These are phyloP conservation scores for Drosophila varians DNA, from an alignment of 1,140 invertebrate genomes.

Conservation along the genomic window DNA sequence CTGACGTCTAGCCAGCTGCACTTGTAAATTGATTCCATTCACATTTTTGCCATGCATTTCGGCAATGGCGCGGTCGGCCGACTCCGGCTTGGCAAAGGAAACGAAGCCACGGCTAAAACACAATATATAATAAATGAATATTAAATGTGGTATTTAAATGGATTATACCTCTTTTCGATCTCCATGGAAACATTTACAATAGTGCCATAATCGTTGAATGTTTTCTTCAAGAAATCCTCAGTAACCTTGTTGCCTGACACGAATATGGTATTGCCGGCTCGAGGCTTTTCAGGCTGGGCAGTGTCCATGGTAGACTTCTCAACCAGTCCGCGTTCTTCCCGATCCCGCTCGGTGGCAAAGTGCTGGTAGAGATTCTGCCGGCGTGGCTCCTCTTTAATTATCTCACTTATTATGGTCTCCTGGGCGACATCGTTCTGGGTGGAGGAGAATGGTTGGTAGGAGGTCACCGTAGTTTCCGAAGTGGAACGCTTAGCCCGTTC, in stretches of 20 bases:
- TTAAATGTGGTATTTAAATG: not conserved
- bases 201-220: slow-evolving; percentile 90
- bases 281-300: slow-evolving; percentile 86
- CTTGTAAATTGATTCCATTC: slow-evolving; percentile 90
- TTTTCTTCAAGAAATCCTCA: slow-evolving; percentile 92
- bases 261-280: slow-evolving; percentile 93
- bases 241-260: slow-evolving; percentile 92
- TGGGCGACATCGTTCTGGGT: slow-evolving; percentile 86
- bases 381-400: slow-evolving; percentile 80
- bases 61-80: slow-evolving; percentile 93
- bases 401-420: slow-evolving; percentile 82
- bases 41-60: slow-evolving; percentile 94
- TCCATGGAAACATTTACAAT: slow-evolving; percentile 96
- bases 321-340: slow-evolving; percentile 84
- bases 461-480: slow-evolving; percentile 89
- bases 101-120: slow-evolving; percentile 90
- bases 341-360: slow-evolving; percentile 91
- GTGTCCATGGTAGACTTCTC: slow-evolving; percentile 83
- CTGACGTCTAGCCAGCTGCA: slow-evolving; percentile 92
- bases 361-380: slow-evolving; percentile 93
- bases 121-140: not conserved
- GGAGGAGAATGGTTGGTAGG: slow-evolving; percentile 95
- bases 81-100: slow-evolving; percentile 95
- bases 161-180: slow-evolving; percentile 91
- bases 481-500: slow-evolving; percentile 90